Evolutionary conservation across 2,113 vertebrate species (phyloP).

Genomic region (Anas platyrhynchos): DNA sequence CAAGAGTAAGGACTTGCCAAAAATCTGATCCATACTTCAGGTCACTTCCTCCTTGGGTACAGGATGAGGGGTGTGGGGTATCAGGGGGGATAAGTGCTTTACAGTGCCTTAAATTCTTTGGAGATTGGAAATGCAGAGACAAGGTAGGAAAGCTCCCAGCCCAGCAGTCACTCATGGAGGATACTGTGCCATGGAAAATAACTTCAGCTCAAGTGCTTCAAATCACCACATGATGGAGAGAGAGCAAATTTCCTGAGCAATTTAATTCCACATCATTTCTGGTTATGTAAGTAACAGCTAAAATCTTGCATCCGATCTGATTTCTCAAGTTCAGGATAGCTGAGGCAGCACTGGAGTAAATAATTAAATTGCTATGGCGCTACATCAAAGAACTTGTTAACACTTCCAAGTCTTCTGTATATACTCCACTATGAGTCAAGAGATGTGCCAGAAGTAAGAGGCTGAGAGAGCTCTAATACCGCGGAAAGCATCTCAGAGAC

Average conservation of each 20-base stretch:
- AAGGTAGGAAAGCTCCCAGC: neutral
- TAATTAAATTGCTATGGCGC: conserved; percentile 19
- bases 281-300: conserved; percentile 36
- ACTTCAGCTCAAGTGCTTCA: neutral
- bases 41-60: neutral
- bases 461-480: neutral
- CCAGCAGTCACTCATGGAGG: neutral
- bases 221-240: neutral
- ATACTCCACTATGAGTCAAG: neutral
- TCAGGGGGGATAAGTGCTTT: neutral
- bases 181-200: neutral
- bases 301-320: conserved; percentile 29
- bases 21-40: neutral
- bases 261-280: conserved; percentile 38
- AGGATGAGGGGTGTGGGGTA: neutral
- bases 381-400: conserved; percentile 1
- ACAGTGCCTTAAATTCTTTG: neutral
- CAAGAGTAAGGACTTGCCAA: neutral
- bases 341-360: conserved; percentile 6
- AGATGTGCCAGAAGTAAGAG: neutral
- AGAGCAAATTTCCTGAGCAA: conserved; percentile 16
- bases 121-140: neutral
- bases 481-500: neutral
- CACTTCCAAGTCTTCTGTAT: neutral
- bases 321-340: conserved; percentile 16